Base-by-base conservation (phyloP, 2,797 vertebrate species). In the Sebastes alutus region DNA sequence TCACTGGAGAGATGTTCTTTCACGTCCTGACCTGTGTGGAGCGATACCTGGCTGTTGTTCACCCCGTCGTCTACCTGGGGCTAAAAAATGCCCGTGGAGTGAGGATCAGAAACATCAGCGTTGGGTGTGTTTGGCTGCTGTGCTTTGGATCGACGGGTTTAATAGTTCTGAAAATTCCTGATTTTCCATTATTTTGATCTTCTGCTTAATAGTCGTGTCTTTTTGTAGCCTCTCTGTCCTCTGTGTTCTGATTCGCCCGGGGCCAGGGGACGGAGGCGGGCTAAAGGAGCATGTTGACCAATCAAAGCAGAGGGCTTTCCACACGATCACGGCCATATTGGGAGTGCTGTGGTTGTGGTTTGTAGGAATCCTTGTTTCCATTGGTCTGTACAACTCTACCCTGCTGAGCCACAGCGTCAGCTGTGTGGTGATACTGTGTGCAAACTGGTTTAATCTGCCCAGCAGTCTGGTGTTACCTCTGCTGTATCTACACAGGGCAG, bases 11-110 rank as follows among this genome's bases (percentile, higher is more conserved):
- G 70, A 6, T 7, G 1, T 0, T 54, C 4, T 74, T 88, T 20
- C 70, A 85, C 5, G 0, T 35, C 16, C 74, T 90, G 9, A 87
- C 83, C 58, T 87, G 81, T 54, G 23, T 78, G 7, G 87, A 90
- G 12, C 27, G 63, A 27, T 86, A 89, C 61, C 25, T 89, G 2
- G 80, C 89, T 3, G 78, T 83, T 1, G 73, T 85, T 54, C 81
- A 86, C 13, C 81, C 87, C 20, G 4, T 87, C 22, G 54, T 13
- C 62, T 87, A 77, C 60, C 5, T 73, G 6, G 11, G 68, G 6
- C 68, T 82, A 2, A 81, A 18, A 23, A 32, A 56, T 2, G 13
- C 0, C 1, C 29, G 55, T 2, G 66, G 75, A 2, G 23, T 59
- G 20, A 32, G 22, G n/a, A 22, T 87, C 14, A 63, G 78, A 49